Evolutionary conservation across 1,140 invertebrate species (phyloP).

Genomic region (Leguminivora glycinivorella): DNA sequence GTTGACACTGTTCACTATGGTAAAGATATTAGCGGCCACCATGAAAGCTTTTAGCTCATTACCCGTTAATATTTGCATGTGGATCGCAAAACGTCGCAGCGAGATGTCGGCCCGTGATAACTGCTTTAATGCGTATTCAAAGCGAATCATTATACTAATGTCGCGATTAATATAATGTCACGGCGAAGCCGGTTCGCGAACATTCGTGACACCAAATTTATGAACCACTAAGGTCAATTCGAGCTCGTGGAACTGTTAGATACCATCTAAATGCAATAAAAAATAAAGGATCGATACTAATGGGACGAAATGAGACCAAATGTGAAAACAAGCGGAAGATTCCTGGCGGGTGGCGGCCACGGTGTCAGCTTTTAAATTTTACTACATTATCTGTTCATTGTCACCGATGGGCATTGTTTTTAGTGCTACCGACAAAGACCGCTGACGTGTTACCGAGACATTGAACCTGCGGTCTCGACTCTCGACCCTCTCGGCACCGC

Average conservation of each 20-base stretch:
- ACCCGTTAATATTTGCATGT: conserved; percentile 36
- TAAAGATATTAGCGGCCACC: neutral
- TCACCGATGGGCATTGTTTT: conserved; percentile 60
- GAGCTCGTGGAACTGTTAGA: neutral
- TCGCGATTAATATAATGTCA: conserved; percentile 60
- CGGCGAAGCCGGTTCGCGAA: conserved; percentile 49
- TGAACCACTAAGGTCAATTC: conserved; percentile 33
- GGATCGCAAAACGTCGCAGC: conserved; percentile 41
- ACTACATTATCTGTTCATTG: conserved; percentile 55
- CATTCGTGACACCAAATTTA: conserved; percentile 31
- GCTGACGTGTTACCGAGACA: conserved; percentile 52
- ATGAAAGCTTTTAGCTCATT: neutral
- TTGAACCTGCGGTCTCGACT: conserved; percentile 54
- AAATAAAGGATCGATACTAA: conserved; percentile 23
- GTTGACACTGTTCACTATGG: neutral
- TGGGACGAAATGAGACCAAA: conserved; percentile 14
- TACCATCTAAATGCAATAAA: neutral
- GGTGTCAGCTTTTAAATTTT: conserved; percentile 57
- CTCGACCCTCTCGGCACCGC: conserved; percentile 51
- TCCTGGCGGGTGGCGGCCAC: conserved; percentile 12
- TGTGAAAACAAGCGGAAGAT: conserved; percentile 17
- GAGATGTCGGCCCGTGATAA: conserved; percentile 32
- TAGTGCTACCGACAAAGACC: conserved; percentile 49
- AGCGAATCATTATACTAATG: conserved; percentile 56
- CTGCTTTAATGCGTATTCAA: conserved; percentile 46